Conservation (phyloP, 2,888 invertebrate genomes). For the Sinhomidia bicolor region DNA sequence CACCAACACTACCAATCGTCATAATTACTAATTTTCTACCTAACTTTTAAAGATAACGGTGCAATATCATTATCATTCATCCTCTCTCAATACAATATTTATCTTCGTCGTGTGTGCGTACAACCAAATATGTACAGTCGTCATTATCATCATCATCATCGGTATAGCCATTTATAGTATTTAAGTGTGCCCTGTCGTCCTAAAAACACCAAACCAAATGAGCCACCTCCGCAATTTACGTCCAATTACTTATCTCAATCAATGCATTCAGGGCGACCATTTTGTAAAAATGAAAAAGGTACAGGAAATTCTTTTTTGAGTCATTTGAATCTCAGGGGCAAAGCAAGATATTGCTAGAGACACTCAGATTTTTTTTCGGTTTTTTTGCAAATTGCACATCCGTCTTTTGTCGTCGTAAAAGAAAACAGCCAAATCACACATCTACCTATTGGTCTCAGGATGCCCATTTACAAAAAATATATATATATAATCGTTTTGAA, state of each 20-base stretch:
- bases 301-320: background rate
- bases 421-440: background rate
- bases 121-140: constrained; percentile 30
- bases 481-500: background rate
- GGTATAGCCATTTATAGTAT: background rate
- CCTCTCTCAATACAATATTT: background rate
- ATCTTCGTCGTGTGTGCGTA: background rate
- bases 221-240: background rate
- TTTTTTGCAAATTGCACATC: background rate
- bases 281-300: background rate
- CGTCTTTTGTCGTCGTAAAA: background rate
- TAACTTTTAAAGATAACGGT: constrained; percentile 61
- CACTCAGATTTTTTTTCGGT: background rate
- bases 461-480: background rate
- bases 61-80: constrained; percentile 53
- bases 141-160: background rate
- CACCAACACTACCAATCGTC: background rate
- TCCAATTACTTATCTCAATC: background rate
- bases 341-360: background rate
- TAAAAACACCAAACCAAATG: background rate
- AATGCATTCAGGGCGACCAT: background rate
- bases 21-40: background rate
- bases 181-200: background rate
- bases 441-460: background rate
- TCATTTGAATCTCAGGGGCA: background rate